A percentile compares a stretch with the other conserved stretches of the same genome.
phyloP scores from a whole-genome alignment of 2,113 vertebrate species.

The Hystrix brachyura region DNA sequence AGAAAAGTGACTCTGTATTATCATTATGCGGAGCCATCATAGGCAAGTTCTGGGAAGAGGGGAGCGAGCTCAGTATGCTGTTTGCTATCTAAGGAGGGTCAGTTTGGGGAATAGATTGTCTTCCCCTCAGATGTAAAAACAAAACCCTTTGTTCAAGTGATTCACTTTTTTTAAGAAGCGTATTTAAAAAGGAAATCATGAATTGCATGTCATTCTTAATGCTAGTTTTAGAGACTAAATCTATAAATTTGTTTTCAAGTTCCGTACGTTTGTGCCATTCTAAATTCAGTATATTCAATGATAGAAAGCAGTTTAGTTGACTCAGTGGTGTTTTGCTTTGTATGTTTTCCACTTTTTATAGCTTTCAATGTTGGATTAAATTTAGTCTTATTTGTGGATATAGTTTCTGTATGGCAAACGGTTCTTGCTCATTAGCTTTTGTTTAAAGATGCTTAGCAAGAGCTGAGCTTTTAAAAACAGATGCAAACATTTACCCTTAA shows the following conservation, averaged over 20 bases:
- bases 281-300: slow-evolving; percentile 62
- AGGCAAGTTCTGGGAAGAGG: slow-evolving; percentile 68
- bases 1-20: slow-evolving; percentile 39
- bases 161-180: slow-evolving; percentile 11
- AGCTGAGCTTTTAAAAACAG: slow-evolving; percentile 85
- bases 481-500: slow-evolving; percentile 84
- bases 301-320: slow-evolving; percentile 69
- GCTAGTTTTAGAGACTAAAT: slow-evolving; percentile 67
- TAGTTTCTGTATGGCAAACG: slow-evolving; percentile 82
- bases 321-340: slow-evolving; percentile 73
- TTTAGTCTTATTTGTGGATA: slow-evolving; percentile 79
- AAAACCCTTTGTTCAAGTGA: slow-evolving; percentile 50
- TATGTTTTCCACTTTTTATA: slow-evolving; percentile 79
- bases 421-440: slow-evolving; percentile 77
- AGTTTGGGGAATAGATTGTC: slow-evolving; percentile 61
- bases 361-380: slow-evolving; percentile 75
- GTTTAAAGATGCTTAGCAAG: slow-evolving; percentile 78
- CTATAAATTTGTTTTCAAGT: slow-evolving; percentile 57
- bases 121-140: not conserved
- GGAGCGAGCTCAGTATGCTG: slow-evolving; percentile 43
- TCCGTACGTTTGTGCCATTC: slow-evolving; percentile 60
- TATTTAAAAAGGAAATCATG: slow-evolving; percentile 40
- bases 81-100: slow-evolving; percentile 57
- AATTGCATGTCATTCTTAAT: slow-evolving; percentile 77
- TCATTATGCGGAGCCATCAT: slow-evolving; percentile 47